A percentile compares a stretch with the other conserved stretches of the same genome.
phyloP scores from a whole-genome alignment of 2,888 invertebrate genomes.

The Ormyrus labotus region DNA sequence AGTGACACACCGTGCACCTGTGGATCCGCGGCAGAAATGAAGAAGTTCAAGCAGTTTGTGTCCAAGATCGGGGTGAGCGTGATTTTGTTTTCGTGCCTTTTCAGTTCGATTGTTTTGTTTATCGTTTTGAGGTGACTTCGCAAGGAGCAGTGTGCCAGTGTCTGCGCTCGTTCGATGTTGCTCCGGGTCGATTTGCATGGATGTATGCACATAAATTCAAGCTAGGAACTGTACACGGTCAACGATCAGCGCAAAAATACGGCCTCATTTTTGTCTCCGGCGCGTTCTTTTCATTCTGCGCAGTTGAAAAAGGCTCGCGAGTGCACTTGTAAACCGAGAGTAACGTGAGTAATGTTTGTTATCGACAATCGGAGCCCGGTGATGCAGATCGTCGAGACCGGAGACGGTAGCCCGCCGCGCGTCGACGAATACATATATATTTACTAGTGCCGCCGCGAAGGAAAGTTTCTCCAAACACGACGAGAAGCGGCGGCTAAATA shows the following conservation, averaged over 20 bases:
- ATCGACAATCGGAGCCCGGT: background rate
- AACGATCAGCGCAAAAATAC: background rate
- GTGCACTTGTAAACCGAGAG: background rate
- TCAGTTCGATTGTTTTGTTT: no score
- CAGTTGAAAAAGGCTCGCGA: background rate
- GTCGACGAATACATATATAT: background rate
- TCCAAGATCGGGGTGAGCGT: no score
- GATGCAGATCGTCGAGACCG: background rate
- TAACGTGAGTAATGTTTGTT: background rate
- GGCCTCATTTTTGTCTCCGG: background rate
- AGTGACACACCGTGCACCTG: no score
- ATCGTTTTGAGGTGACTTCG: no score
- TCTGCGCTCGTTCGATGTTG: no score
- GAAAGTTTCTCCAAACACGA: background rate
- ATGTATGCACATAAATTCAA: no score
- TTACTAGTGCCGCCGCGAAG: constrained; percentile 1
- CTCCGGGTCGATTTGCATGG: no score
- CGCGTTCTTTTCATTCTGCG: background rate
- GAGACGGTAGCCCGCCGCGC: constrained; percentile 18
- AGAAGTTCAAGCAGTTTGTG: no score
- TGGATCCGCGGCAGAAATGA: no score
- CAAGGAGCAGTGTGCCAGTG: no score
- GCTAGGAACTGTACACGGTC: no score
- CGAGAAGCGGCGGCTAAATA: background rate
- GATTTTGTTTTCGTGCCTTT: no score